Evolutionary conservation across 1,140 invertebrate genomes (phyloP).

Genomic region (Rhynchophorus ferrugineus): DNA sequence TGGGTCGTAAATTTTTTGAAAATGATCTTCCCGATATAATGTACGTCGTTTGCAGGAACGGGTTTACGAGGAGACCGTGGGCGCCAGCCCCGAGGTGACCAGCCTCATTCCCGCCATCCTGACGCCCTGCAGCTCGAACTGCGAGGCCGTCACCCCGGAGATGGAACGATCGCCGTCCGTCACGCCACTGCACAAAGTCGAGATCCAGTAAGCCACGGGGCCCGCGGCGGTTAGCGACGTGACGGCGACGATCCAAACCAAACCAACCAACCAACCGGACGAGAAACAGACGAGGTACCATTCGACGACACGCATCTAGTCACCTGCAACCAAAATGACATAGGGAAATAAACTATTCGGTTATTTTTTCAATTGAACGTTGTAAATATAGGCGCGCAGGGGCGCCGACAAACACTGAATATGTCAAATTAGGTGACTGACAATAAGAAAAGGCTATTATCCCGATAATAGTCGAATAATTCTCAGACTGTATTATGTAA

Average conservation of each 20-base stretch:
- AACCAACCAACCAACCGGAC: too few relatives aligned
- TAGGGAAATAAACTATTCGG: background rate
- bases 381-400: constrained; percentile 23
- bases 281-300: too few relatives aligned
- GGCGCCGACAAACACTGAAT: too few relatives aligned
- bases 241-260: too few relatives aligned
- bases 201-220: constrained; percentile 19
- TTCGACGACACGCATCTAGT: background rate
- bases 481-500: constrained; percentile 4
- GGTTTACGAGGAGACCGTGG: constrained; percentile 44
- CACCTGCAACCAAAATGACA: background rate
- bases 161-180: constrained; percentile 42
- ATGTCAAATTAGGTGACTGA: constrained; percentile 39
- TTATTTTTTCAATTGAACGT: background rate
- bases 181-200: constrained; percentile 39
- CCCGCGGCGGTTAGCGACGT: background rate
- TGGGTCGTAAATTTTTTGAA: too few relatives aligned
- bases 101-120: constrained; percentile 45
- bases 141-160: constrained; percentile 41
- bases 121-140: constrained; percentile 43
- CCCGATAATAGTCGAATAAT: background rate
- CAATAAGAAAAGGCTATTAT: constrained; percentile 30
- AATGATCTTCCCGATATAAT: too few relatives aligned
- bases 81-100: constrained; percentile 49
- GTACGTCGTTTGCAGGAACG: constrained; percentile 46